These are phyloP conservation scores for Silurus glanis DNA, from an alignment of 2,113 vertebrate genomes.

Conservation along the genomic window DNA sequence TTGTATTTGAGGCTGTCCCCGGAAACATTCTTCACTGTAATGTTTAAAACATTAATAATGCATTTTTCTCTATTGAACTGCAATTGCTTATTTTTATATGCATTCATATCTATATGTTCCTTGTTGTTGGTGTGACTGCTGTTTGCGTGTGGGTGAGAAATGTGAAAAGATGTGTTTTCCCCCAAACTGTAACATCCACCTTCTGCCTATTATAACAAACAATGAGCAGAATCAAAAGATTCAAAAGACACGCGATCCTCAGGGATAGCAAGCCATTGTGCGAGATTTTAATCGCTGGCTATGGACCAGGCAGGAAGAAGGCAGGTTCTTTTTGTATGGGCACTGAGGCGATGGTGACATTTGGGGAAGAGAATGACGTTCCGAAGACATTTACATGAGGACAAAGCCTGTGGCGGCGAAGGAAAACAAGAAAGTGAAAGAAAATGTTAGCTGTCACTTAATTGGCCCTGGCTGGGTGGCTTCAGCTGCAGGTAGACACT, in stretches of 20 bases:
- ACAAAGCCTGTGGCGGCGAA: slow-evolving; percentile 55
- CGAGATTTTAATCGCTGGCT: slow-evolving; percentile 58
- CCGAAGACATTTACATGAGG: slow-evolving; percentile 60
- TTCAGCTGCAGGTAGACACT: slow-evolving; percentile 24
- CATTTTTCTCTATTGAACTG: slow-evolving; percentile 1
- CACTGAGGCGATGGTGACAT: slow-evolving; percentile 57
- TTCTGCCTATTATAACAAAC: slow-evolving; percentile 50
- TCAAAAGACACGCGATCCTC: slow-evolving; percentile 41
- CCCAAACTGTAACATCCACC: slow-evolving; percentile 32
- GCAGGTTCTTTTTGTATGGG: slow-evolving; percentile 55
- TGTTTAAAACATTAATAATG: background rate
- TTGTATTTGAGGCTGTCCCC: too few species aligned
- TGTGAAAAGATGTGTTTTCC: slow-evolving; percentile 31
- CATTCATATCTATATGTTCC: background rate
- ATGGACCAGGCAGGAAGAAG: slow-evolving; percentile 42
- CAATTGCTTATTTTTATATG: slow-evolving; percentile 6
- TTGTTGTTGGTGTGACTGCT: slow-evolving; percentile 21
- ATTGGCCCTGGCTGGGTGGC: slow-evolving; percentile 43
- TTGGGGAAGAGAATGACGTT: slow-evolving; percentile 57
- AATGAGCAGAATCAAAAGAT: slow-evolving; percentile 48
- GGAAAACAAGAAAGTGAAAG: slow-evolving; percentile 45
- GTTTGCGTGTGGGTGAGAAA: slow-evolving; percentile 23
- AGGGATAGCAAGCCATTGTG: slow-evolving; percentile 53
- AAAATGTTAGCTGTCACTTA: slow-evolving; percentile 59
- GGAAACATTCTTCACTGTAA: background rate